These are phyloP conservation scores for Wasmannia auropunctata DNA, from an alignment of 1,140 invertebrate genomes.

Conservation along the genomic window DNA sequence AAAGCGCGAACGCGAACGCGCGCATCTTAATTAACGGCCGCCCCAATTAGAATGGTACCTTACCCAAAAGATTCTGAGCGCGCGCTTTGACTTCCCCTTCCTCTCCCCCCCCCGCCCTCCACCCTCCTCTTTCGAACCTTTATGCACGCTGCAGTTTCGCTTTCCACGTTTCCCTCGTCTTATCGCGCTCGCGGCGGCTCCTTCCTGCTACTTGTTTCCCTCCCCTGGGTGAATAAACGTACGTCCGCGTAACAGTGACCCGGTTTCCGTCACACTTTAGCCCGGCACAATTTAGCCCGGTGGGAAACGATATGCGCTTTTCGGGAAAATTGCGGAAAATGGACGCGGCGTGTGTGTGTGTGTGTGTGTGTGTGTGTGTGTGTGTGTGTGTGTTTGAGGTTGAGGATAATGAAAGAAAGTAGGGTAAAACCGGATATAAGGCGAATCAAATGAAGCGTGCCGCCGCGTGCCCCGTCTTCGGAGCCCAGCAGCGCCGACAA, in stretches of 20 bases:
- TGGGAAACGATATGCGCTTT: not conserved
- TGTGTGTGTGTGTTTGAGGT: constrained; percentile 3
- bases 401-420: constrained; percentile 34
- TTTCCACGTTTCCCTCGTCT: constrained; percentile 17
- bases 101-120: too few relatives aligned
- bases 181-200: constrained; percentile 42
- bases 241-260: constrained; percentile 48
- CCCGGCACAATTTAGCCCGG: constrained; percentile 46
- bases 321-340: constrained; percentile 34
- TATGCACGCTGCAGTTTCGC: not conserved
- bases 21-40: constrained; percentile 81
- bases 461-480: not conserved
- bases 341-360: not conserved
- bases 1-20: constrained; percentile 58
- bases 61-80: constrained; percentile 56
- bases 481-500: not conserved
- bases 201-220: constrained; percentile 51
- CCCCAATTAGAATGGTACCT: constrained; percentile 77
- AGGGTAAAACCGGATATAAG: constrained; percentile 39
- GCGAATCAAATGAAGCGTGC: constrained; percentile 16
- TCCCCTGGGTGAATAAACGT: constrained; percentile 48
- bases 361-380: too few relatives aligned
- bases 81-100: constrained; percentile 57
- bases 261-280: constrained; percentile 9
- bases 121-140: constrained; percentile 21